A percentile compares a stretch with the other conserved stretches of the same genome.
phyloP scores from a whole-genome alignment of 2,888 invertebrate species.

The Noctuana brunneofusca region DNA sequence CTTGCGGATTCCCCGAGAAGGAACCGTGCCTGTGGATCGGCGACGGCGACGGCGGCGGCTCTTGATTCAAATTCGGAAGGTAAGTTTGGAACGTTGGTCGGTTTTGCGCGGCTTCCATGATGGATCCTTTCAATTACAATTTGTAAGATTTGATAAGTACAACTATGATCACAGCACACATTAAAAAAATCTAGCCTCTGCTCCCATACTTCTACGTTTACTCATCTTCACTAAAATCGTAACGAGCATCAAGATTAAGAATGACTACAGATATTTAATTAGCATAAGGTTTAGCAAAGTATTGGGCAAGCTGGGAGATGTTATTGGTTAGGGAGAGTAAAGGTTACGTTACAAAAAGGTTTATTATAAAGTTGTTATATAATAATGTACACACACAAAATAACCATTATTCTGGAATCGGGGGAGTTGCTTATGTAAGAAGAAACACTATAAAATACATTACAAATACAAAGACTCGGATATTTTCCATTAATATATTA shows the following conservation, averaged over 20 bases:
- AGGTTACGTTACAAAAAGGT: background rate
- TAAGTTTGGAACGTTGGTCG: constrained; percentile 79
- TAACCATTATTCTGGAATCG: no score
- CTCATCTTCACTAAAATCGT: background rate
- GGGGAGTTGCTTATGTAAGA: no score
- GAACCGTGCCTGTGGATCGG: constrained; percentile 62
- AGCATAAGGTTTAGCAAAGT: constrained; percentile 16
- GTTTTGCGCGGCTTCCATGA: constrained; percentile 88
- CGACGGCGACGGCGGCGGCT: constrained; percentile 54
- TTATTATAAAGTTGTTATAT: background rate
- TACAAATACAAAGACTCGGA: no score
- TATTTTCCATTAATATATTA: no score
- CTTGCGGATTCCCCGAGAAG: constrained; percentile 51
- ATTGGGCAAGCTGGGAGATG: constrained; percentile 5
- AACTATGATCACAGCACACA: background rate
- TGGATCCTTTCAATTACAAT: constrained; percentile 73
- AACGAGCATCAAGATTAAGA: constrained; percentile 12
- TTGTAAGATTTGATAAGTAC: background rate
- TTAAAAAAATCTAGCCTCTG: background rate
- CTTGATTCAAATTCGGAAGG: constrained; percentile 62
- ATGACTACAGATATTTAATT: constrained; percentile 10
- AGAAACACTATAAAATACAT: no score
- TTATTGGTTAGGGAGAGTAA: constrained; percentile 5
- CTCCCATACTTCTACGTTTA: constrained; percentile 4
- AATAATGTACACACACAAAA: background rate